Evolutionary conservation across 2,888 invertebrate species (phyloP).

Genomic region (Boloria selene): DNA sequence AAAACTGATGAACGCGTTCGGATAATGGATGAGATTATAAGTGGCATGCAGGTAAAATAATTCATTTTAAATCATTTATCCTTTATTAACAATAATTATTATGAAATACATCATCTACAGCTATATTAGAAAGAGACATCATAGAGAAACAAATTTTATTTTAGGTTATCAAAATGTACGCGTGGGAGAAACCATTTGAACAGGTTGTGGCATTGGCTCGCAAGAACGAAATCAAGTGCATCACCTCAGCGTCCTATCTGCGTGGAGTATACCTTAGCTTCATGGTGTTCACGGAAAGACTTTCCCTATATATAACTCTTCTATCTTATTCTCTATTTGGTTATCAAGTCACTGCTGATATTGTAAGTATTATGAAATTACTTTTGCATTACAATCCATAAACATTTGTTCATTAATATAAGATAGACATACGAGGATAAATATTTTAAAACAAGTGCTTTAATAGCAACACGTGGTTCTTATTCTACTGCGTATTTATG

Average conservation of each 20-base stretch:
- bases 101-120: not conserved
- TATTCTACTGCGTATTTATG: constrained; percentile 6
- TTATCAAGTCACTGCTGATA: constrained; percentile 80
- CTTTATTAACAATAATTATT: too few relatives aligned
- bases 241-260: constrained; percentile 84
- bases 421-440: constrained; percentile 15
- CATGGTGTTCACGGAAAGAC: constrained; percentile 92
- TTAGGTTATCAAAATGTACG: constrained; percentile 97
- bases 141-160: constrained; percentile 41
- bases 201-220: constrained; percentile 90
- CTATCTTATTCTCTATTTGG: constrained; percentile 88
- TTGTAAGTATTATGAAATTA: constrained; percentile 61
- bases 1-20: constrained; percentile 95
- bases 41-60: constrained; percentile 92
- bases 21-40: constrained; percentile 96
- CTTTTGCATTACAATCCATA: not conserved
- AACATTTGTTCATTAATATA: not conserved
- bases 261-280: constrained; percentile 86
- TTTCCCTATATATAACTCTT: constrained; percentile 91
- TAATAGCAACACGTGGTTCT: constrained; percentile 22
- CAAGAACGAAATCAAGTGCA: constrained; percentile 84
- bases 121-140: not conserved
- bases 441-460: constrained; percentile 8
- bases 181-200: constrained; percentile 96
- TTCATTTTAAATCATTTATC: too few relatives aligned